Evolutionary conservation across 2,797 vertebrate species (phyloP).

Genomic region (Mico argentatus): DNA sequence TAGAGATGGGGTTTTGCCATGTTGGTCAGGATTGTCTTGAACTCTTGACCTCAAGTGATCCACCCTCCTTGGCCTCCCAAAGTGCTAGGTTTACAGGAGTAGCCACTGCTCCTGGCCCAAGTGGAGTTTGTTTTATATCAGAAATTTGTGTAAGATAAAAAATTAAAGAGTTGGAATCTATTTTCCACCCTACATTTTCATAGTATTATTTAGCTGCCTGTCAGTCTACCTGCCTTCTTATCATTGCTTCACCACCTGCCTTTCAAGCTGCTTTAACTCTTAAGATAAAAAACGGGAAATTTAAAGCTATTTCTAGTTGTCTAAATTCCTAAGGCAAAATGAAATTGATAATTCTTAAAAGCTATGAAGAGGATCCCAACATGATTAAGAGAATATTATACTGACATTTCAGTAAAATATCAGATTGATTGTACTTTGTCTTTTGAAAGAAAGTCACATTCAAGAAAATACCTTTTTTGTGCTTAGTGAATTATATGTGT

Average conservation of each 20-base stretch:
- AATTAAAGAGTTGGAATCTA: background rate
- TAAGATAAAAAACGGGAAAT: background rate
- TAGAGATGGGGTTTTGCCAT: no score
- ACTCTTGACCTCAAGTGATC: no score
- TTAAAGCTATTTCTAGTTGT: background rate
- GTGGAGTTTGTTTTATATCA: background rate
- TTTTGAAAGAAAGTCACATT: conserved; percentile 26
- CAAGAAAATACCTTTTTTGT: background rate
- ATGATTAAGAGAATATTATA: background rate
- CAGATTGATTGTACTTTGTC: background rate
- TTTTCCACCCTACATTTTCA: background rate
- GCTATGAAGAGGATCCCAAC: background rate
- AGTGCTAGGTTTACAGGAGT: no score
- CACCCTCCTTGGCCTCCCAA: no score
- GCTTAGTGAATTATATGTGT: background rate
- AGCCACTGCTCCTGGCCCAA: no score
- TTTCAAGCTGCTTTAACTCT: background rate
- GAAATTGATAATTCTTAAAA: background rate
- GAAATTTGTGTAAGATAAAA: background rate
- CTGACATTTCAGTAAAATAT: background rate
- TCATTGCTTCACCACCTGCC: background rate
- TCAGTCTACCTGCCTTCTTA: background rate
- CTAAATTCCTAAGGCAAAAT: conserved; percentile 18
- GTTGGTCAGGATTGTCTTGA: no score
- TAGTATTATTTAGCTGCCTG: background rate